A percentile compares a stretch with the other conserved stretches of the same genome.
Conservation (phyloP, 2,797 vertebrate species). For the Dendrocincla fuliginosa region DNA sequence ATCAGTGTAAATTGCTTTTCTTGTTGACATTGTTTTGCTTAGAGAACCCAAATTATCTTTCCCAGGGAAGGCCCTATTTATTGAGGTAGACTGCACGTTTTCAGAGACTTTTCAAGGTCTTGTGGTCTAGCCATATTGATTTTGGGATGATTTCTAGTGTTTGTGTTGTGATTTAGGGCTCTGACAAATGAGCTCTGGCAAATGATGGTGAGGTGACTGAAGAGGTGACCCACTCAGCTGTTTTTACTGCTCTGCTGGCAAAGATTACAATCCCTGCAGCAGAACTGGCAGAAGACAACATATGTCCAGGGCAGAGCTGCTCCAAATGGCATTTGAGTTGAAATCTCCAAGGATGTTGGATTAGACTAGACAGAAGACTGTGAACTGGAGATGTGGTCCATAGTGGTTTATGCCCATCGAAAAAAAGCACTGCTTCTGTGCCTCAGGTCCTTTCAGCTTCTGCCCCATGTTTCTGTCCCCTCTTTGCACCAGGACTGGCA, state of each 20-base stretch:
- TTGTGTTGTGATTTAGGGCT: conserved; percentile 4
- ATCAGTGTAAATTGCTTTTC: background rate
- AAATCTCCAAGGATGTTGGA: background rate
- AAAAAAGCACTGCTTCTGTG: background rate
- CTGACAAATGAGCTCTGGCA: conserved; percentile 1
- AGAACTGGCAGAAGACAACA: background rate
- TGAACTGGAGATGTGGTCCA: background rate
- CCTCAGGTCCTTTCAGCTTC: background rate
- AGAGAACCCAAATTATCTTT: background rate
- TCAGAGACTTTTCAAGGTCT: background rate
- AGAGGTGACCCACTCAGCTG: conserved; percentile 3
- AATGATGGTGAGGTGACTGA: background rate
- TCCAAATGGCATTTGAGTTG: background rate
- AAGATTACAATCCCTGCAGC: background rate
- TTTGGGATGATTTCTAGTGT: background rate
- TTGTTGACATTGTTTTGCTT: background rate
- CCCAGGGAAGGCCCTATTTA: background rate
- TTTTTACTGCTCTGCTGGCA: background rate
- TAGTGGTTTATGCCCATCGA: background rate
- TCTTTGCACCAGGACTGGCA: background rate
- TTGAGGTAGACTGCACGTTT: background rate
- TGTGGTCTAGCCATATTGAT: background rate
- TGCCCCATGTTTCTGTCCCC: background rate
- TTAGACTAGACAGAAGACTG: background rate
- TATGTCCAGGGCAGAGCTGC: background rate